phyloP scores from a whole-genome alignment of 2,113 vertebrate species.

The Egretta garzetta region DNA sequence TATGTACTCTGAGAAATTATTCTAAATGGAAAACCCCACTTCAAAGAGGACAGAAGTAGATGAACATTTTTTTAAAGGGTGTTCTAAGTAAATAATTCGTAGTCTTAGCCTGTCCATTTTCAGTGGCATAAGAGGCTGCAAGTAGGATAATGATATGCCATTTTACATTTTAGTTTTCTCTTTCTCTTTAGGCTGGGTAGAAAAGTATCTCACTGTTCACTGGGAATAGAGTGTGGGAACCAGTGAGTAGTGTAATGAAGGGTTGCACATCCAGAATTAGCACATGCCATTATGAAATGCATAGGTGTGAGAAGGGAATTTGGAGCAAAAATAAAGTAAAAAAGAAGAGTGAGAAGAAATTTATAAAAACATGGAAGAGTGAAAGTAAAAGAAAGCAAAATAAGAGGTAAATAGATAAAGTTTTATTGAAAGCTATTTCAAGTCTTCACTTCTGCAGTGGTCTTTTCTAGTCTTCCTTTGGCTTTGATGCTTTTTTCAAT shows the following conservation, averaged over 20 bases:
- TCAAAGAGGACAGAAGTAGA: neutral
- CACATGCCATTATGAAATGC: neutral
- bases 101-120: neutral
- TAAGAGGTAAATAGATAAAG: neutral
- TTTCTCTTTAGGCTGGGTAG: neutral
- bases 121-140: neutral
- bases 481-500: conserved; percentile 2
- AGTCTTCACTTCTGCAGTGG: neutral
- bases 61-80: neutral
- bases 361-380: neutral
- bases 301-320: neutral
- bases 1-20: neutral
- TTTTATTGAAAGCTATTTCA: neutral
- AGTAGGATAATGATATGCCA: neutral
- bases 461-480: neutral
- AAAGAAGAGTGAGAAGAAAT: neutral
- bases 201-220: neutral
- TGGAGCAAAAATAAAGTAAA: neutral
- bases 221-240: neutral
- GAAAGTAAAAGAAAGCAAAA: neutral
- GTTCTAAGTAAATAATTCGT: neutral
- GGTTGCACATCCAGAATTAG: neutral
- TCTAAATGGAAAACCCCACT: neutral
- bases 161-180: neutral
- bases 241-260: neutral